Conservation (phyloP, 2,888 invertebrate species). For the Lepidochitona cinerea region DNA sequence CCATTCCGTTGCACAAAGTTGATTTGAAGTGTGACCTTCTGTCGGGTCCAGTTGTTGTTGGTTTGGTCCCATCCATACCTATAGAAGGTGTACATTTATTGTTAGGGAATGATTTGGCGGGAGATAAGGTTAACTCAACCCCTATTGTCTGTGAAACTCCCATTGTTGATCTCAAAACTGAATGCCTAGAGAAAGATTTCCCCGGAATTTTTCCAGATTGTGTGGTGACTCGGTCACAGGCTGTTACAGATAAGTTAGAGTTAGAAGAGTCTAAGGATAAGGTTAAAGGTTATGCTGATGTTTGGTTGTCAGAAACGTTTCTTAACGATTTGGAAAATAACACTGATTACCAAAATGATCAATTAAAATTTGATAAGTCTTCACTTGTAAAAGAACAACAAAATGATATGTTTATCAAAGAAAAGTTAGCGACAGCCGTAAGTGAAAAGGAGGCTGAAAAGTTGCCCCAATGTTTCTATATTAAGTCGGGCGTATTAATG, state of each 20-base stretch:
- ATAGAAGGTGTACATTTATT: background rate
- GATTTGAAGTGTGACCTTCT: background rate
- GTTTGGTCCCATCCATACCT: background rate
- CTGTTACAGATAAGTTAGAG: no score
- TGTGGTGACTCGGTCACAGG: background rate
- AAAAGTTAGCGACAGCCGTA: background rate
- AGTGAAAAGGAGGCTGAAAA: background rate
- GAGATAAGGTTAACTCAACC: background rate
- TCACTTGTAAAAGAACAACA: background rate
- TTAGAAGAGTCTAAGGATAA: no score
- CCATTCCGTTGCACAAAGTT: background rate
- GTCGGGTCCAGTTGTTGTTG: slow-evolving; percentile 5
- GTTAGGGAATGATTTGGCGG: slow-evolving; percentile 5
- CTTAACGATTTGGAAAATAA: background rate
- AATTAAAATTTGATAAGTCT: no score
- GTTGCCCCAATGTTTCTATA: slow-evolving; percentile 1
- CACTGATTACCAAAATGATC: no score
- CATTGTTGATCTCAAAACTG: background rate
- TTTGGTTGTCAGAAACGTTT: background rate
- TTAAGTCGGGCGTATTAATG: slow-evolving; percentile 7
- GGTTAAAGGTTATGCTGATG: no score
- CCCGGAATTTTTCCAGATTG: background rate
- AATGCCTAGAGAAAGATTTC: background rate
- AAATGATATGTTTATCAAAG: background rate
- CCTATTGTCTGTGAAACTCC: background rate